Base-by-base conservation (phyloP, 2,797 vertebrate genomes). In the Erpetoichthys calabaricus region DNA sequence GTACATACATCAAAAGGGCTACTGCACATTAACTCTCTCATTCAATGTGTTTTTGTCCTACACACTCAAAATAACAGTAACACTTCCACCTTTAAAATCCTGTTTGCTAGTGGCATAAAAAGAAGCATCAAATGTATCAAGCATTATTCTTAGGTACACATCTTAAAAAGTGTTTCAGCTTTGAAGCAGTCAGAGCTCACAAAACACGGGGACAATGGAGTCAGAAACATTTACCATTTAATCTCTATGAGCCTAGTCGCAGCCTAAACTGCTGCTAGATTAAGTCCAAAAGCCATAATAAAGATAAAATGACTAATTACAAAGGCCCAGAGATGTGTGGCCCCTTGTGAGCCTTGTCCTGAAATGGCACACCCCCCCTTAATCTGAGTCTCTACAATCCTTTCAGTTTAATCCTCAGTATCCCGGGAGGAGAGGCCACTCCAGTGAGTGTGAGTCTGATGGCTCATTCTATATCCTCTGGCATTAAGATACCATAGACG, bases 351-450 rank as follows among this genome's bases (percentile, higher is more conserved):
- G 42, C 9, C 56, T 44, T 44, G 41, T 8, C 42, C 46, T 45
- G 60, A 58, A 62, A 58, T 54, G 44, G 52, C 10, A 56, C 58
- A 25, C 25, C 25, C 46, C 46, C 44, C 42, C 56, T 47, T 59
- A 58, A 59, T 55, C 58, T 57, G n/a, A n/a, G 55, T 56, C 5
- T 67, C 56, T 9, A 50, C 67, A 25, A 63, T 57, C 44, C 45
- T 63, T 51, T 47, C 47, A 44, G 5, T 42, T 45, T 67, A 70
- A 64, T 60, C 56, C 59, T 2, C 2, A 9, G 49, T 62, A 57
- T 62, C 66, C 52, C 46, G 60, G 61, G 55, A 74, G 68, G 52
- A 66, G 66, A 63, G 65, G 51, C 9, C 53, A 61, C 65, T 66
- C 75, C 43, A 60, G 44, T 56, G 5, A 59, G 44, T 45, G n/a